A percentile compares a stretch with the other conserved stretches of the same genome.
Evolutionary conservation across 2,888 invertebrate genomes (phyloP).

Genomic region (Drosophila meridionalis): DNA sequence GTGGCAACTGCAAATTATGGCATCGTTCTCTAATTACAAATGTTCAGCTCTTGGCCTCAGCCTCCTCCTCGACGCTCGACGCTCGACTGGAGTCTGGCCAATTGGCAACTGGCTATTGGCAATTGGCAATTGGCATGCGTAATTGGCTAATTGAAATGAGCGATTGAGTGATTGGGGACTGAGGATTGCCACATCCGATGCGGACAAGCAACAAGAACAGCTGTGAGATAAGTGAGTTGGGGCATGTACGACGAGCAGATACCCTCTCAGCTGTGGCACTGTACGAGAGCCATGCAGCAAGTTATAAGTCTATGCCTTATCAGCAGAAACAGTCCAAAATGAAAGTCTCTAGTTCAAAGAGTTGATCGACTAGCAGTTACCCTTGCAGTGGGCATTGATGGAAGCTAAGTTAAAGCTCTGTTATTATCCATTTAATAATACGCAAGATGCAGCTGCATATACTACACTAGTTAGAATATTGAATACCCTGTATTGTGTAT

Average conservation of each 20-base stretch:
- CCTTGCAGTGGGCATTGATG: neutral
- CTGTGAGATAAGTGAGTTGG: neutral
- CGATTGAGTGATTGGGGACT: conserved; percentile 43
- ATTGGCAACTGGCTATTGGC: conserved; percentile 2
- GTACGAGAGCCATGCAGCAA: neutral
- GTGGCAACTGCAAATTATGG: conserved; percentile 60
- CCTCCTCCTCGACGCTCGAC: neutral
- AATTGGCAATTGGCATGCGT: conserved; percentile 68
- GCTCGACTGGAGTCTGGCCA: neutral
- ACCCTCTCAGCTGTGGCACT: neutral
- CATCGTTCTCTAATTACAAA: conserved; percentile 53
- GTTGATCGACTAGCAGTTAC: neutral
- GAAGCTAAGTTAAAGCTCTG: too few relatives aligned
- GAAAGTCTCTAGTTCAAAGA: neutral
- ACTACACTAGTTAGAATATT: too few relatives aligned
- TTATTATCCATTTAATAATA: too few relatives aligned
- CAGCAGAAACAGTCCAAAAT: neutral
- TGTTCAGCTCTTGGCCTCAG: conserved; percentile 26
- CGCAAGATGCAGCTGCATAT: too few relatives aligned
- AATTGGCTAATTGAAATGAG: conserved; percentile 74
- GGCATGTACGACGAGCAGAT: neutral
- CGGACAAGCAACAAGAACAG: conserved; percentile 6
- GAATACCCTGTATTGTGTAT: neutral
- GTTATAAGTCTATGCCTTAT: neutral
- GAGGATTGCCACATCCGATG: conserved; percentile 65